A percentile compares a stretch with the other conserved stretches of the same genome.
Evolutionary conservation across 1,140 invertebrate genomes (phyloP).

Genomic region (Drosophila guanche): DNA sequence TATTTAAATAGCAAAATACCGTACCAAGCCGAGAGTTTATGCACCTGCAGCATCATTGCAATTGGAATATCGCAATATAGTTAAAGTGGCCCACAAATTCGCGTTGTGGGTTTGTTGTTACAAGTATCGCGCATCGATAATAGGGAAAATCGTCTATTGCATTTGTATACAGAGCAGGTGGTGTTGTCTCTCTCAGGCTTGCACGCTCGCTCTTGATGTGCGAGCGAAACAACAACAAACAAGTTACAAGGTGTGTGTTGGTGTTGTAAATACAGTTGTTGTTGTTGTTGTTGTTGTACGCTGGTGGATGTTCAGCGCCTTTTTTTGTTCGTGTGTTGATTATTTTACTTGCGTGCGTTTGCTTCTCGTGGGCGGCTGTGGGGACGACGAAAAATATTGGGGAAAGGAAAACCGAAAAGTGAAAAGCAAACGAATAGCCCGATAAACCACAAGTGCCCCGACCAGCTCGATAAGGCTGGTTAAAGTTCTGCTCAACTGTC

Average conservation of each 20-base stretch:
- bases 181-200: conserved; percentile 66
- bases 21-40: conserved; percentile 17
- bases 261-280: conserved; percentile 68
- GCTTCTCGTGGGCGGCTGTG: conserved; percentile 68
- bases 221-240: conserved; percentile 78
- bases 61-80: neutral
- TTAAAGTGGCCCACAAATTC: neutral
- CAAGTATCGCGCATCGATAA: conserved; percentile 27
- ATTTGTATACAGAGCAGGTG: conserved; percentile 70
- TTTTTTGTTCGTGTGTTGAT: conserved; percentile 67
- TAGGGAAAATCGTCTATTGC: conserved; percentile 49
- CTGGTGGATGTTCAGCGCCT: conserved; percentile 80
- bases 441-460: neutral
- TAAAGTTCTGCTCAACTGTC: conserved; percentile 33
- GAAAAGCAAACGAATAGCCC: conserved; percentile 4
- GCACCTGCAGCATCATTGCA: conserved; percentile 10
- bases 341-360: conserved; percentile 77
- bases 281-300: conserved; percentile 63
- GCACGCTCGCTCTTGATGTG: conserved; percentile 55
- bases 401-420: conserved; percentile 31
- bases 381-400: conserved; percentile 22
- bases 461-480: conserved; percentile 1
- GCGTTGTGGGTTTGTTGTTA: conserved; percentile 9
- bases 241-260: conserved; percentile 74
- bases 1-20: conserved; percentile 14